Base-by-base conservation (phyloP, 1,140 invertebrate genomes). In the Drosophila kurseongensis region DNA sequence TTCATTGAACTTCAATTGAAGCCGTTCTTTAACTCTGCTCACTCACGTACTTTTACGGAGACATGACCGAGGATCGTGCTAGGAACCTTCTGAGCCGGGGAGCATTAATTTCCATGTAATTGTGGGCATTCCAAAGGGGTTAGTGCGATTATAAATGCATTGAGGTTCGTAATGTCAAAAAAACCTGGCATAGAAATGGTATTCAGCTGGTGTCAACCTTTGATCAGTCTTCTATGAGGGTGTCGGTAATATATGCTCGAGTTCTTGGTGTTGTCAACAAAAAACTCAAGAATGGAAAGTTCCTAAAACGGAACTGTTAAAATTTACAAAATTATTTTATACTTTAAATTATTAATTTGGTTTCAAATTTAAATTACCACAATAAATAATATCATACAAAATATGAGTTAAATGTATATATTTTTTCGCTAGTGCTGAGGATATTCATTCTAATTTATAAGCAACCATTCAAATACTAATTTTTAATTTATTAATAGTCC, bases 1-100 rank as follows among this genome's bases (percentile, higher is more conserved):
- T 66, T 84, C 76, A 86, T 86, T 59, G 76, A 78, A 84, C 84
- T 83, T 90, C 84, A 90, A 88, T 89, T 89, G 84, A 84, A 80
- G 80, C 77, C 74, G 84, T 84, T 40, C 65, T 42, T 48, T 50
- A 60, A 36, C 32, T 45, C 60, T 16, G 36, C 40, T 35, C 61
- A 18, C 59, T 80, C 81, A 85, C 74, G 81, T 85, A 54, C 36
- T 27, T 23, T 40, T 7, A 23, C 13, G 59, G 52, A 42, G 60
- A 67, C 58, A 75, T 73, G 75, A 51, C 69, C 51, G 51, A 48
- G 59, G 75, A 68, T 78, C 75, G 82, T 86, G 83, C 79, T 40
- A 52, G 10, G 74, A 47, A 80, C 51, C 36, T 27, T 50, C 57
- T 42, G 14, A 29, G 38, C 8, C 5, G 29, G 16, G 40, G 62